Evolutionary conservation across 1,140 invertebrate genomes (phyloP), one percentile per base, ranked within the genome.

Genomic region (Frieseomelitta varia): DNA sequence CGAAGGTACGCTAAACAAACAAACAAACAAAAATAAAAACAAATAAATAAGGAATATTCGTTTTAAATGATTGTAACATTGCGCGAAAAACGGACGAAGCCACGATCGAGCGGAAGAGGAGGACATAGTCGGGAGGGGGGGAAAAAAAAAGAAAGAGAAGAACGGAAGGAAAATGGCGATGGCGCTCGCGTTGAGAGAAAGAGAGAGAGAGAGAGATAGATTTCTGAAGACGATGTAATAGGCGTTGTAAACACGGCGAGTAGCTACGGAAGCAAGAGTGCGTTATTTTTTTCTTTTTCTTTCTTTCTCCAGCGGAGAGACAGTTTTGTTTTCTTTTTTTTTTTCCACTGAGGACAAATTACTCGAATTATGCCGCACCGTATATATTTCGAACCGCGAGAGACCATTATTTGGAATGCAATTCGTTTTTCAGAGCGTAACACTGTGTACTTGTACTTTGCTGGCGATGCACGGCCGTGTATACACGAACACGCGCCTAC

Each of bases 1-100:
- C 76, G 79, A 81, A 76, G 81, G 67, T 87, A 85, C 68, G 65
- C 86, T 91, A 90, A 92, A 75, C 84, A 90, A 92, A 39, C 74
- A 68, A n/a, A 83, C 55, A 58, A 78, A 65, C 77, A 75, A 75
- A 74, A 79, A 80, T 84, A 63, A 84, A 86, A 84, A 71, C 55
- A 67, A 82, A 80, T 87, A 67, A 85, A 87, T 81, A 74, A 75
- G 78, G 69, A 53, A 84, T 61, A 51, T 79, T 79, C 68, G 56
- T 81, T 67, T 72, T 74, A 72, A 56, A 74, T 56, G 34, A 80
- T 81, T 68, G 56, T 56, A 72, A 74, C 61, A 58, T 53, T 75
- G 69, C 78, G 83, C 71, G 77, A 67, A 65, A n/a, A 75, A 75
- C 58, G 55, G 69, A 68, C 69, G 79, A 81, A 56, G 75, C 51